phyloP scores from a whole-genome alignment of 2,113 vertebrate species.

The Pithys albifrons region DNA sequence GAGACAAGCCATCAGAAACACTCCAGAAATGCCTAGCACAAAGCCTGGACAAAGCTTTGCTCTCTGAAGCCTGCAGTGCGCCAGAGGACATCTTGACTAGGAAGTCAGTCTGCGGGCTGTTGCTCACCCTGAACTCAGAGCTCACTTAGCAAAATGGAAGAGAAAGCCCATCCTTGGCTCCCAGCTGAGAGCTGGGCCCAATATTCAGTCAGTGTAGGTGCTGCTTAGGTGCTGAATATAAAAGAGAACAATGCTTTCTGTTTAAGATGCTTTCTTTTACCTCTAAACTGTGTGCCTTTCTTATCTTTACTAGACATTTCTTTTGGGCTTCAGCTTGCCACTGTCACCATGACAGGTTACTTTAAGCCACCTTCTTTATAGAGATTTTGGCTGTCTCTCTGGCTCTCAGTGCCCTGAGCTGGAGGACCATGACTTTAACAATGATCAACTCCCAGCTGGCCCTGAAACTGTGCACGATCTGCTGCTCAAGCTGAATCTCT shows the following conservation, averaged over 20 bases:
- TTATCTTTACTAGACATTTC: background rate
- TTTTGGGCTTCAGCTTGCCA: background rate
- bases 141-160: background rate
- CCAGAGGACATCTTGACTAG: background rate
- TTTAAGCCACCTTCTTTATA: background rate
- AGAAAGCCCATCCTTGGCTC: background rate
- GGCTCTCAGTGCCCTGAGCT: background rate
- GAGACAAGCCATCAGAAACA: background rate
- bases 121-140: background rate
- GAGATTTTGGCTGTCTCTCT: background rate
- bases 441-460: background rate
- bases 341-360: background rate
- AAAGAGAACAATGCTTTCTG: background rate
- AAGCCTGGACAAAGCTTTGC: background rate
- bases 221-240: background rate
- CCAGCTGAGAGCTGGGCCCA: background rate
- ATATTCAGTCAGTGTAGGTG: rapidly evolving
- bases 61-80: background rate
- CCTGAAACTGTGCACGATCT: background rate
- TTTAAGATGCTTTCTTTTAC: background rate
- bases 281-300: background rate
- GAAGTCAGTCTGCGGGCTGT: background rate
- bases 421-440: background rate
- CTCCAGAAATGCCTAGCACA: background rate
- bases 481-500: background rate